phyloP scores from a whole-genome alignment of 1,140 invertebrate species.

The Xylocopa sonorina region DNA sequence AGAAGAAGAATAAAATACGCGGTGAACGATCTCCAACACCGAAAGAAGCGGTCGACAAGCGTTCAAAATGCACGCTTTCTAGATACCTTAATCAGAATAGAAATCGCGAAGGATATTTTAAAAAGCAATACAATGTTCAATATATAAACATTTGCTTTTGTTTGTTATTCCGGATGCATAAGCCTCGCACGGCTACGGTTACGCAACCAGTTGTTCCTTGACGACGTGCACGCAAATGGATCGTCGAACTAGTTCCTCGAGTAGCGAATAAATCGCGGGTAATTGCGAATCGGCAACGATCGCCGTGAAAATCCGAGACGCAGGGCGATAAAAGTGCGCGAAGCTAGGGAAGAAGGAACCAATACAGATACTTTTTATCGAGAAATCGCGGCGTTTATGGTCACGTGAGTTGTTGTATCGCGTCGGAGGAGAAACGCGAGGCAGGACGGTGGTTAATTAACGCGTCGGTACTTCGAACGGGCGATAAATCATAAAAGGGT shows the following conservation, averaged over 20 bases:
- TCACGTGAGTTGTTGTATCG: slow-evolving; percentile 40
- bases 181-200: no score
- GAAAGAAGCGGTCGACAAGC: no score
- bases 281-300: background rate
- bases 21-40: no score
- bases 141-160: no score
- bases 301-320: background rate
- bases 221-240: no score
- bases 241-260: no score
- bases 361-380: slow-evolving; percentile 44
- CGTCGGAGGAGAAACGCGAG: slow-evolving; percentile 40
- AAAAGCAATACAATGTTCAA: no score
- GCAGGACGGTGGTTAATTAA: slow-evolving; percentile 57
- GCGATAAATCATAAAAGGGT: slow-evolving; percentile 67
- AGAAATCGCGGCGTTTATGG: slow-evolving; percentile 10
- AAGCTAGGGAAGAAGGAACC: background rate
- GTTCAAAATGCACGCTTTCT: no score
- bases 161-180: no score
- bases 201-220: background rate
- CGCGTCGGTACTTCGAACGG: slow-evolving; percentile 53
- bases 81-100: no score
- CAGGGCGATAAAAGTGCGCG: background rate
- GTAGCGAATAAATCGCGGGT: background rate
- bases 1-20: no score
- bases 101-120: no score